A percentile compares a stretch with the other conserved stretches of the same genome.
These are phyloP conservation scores for Vultur gryphus DNA, from an alignment of 2,797 vertebrate genomes.

Conservation along the genomic window DNA sequence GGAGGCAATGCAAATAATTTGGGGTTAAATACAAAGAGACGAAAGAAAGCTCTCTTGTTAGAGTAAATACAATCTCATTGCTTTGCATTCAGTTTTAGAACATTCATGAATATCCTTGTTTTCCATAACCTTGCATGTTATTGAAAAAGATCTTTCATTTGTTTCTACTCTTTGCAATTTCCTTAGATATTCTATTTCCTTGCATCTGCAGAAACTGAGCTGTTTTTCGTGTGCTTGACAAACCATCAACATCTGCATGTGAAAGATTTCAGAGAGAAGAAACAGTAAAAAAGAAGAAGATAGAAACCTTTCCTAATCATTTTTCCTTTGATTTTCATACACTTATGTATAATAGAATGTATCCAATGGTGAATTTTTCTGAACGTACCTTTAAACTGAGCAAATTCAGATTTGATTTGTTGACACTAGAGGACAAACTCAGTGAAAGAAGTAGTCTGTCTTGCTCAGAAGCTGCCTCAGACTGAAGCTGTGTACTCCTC, in stretches of 20 bases:
- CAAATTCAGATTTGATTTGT: slow-evolving; percentile 7
- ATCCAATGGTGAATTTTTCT: background rate
- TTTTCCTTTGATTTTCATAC: slow-evolving; percentile 21
- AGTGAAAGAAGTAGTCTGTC: background rate
- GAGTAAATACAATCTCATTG: slow-evolving; percentile 28
- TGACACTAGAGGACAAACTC: background rate
- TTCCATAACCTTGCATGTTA: background rate
- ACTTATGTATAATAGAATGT: background rate
- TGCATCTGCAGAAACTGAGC: slow-evolving; percentile 15
- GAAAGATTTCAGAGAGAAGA: background rate
- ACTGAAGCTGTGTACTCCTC: background rate
- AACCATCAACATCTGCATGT: background rate
- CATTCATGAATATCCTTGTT: slow-evolving; percentile 53
- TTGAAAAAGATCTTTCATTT: slow-evolving; percentile 60
- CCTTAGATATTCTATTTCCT: slow-evolving; percentile 32
- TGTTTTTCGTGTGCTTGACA: background rate
- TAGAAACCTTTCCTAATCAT: background rate
- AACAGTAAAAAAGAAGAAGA: background rate
- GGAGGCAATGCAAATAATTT: slow-evolving; percentile 46
- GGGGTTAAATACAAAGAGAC: slow-evolving; percentile 26
- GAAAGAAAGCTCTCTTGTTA: slow-evolving; percentile 23
- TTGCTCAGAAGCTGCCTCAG: background rate
- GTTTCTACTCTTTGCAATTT: slow-evolving; percentile 22
- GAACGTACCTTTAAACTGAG: slow-evolving; percentile 21
- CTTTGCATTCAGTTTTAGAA: slow-evolving; percentile 30